Conservation (phyloP, 2,888 invertebrate genomes). For the Melinaea menophilus region DNA sequence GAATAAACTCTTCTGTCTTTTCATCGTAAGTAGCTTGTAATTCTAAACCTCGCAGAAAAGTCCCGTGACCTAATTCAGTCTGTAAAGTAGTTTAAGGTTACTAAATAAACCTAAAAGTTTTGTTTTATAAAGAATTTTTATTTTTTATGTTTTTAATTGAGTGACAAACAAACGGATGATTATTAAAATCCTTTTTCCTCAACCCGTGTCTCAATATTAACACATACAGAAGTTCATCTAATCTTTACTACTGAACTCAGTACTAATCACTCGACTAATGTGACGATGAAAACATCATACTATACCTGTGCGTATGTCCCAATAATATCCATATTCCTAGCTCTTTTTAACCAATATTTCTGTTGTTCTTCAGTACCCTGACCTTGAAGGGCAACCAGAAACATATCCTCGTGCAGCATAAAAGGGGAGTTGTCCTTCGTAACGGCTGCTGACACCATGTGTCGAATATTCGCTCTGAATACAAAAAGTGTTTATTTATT, state of each 20-base stretch:
- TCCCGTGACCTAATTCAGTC: conserved; percentile 97
- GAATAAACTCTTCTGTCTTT: conserved; percentile 88
- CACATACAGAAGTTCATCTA: no score
- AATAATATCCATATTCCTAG: conserved; percentile 87
- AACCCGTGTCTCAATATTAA: no score
- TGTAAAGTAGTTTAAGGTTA: conserved; percentile 47
- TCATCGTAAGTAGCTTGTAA: conserved; percentile 95
- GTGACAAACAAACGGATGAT: no score
- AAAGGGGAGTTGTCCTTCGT: conserved; percentile 83
- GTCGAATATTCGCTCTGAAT: conserved; percentile 53
- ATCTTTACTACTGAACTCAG: no score
- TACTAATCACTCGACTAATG: no score
- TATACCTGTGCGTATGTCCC: conserved; percentile 95
- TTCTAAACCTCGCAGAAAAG: conserved; percentile 94
- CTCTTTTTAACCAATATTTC: conserved; percentile 88
- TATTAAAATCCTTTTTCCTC: no score
- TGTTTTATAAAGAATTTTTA: background rate
- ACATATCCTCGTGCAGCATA: conserved; percentile 91
- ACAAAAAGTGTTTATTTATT: background rate
- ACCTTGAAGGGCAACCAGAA: conserved; percentile 89
- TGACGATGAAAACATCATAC: background rate
- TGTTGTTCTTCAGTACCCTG: conserved; percentile 92
- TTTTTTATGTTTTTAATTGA: background rate
- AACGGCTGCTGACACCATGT: conserved; percentile 79
- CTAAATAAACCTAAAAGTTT: no score